Evolutionary conservation across 2,113 vertebrate genomes (phyloP), one percentile per base, ranked within the genome.

Genomic region (Perca fluviatilis): DNA sequence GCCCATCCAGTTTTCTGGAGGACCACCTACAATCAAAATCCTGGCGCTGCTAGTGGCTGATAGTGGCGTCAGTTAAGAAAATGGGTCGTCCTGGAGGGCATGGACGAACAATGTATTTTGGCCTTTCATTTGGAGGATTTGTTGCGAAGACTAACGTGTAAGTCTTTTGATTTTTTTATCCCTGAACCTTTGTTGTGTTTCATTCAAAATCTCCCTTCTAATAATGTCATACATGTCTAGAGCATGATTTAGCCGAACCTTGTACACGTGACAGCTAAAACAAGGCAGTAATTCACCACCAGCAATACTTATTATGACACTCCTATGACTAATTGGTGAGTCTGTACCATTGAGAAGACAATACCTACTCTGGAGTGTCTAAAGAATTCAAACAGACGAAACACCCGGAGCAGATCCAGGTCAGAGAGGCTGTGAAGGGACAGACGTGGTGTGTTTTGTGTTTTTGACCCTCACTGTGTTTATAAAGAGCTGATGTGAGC

Each of bases 401-500:
- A 18, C 57, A 62, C 25, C 7, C 3, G 0, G 19, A 62, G 76
- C 36, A 3, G 76, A 69, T 82, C 13, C 64, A 74, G 70, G 79
- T 88, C 85, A 79, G 81, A 58, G 57, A 33, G 50, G 50, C 69
- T 67, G 16, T 4, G 14, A 11, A 11, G 56, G 65, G 61, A 64
- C 68, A n/a, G 72, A 57, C 62, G 13, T 25, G 40, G 33, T 53
- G 80, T 18, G 74, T 23, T 64, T 40, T 30, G 57, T 82, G 82
- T 58, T 88, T 86, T 25, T 84, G 77, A 88, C 79, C 83, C 80
- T 88, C 74, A 47, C 36, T 15, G 14, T 75, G 85, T 86, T 89
- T 54, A 61, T 40, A 14, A 51, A 62, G 79, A 62, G 70, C 62
- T 78, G 86, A 88, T 57, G 61, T 30, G 43, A 68, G 60, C 68